Evolutionary conservation across 1,140 invertebrate species (phyloP).

Genomic region (Trypoxylus dichotomus): DNA sequence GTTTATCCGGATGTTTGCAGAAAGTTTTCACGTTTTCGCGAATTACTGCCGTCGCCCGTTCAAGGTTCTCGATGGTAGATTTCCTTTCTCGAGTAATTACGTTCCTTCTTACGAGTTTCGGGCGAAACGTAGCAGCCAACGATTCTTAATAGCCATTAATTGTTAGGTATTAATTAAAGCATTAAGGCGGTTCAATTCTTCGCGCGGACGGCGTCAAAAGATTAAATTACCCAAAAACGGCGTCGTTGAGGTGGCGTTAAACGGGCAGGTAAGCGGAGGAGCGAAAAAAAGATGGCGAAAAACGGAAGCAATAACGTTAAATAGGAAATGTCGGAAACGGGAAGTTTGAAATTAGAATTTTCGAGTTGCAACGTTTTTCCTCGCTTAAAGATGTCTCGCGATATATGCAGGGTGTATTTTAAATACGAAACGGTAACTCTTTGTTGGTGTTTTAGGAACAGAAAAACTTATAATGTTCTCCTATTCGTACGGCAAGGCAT

Average conservation of each 20-base stretch:
- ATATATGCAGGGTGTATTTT: no score
- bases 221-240: background rate
- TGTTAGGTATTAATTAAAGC: constrained; percentile 42
- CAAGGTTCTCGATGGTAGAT: background rate
- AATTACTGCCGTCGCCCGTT: constrained; percentile 40
- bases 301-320: background rate
- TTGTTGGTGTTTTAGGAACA: no score
- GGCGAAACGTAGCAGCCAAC: constrained; percentile 32
- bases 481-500: no score
- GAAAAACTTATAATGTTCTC: no score
- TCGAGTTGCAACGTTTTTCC: no score
- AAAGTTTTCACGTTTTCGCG: constrained; percentile 47
- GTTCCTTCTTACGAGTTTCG: constrained; percentile 42
- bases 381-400: no score
- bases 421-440: no score
- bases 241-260: background rate
- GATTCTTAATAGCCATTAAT: constrained; percentile 47
- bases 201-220: background rate
- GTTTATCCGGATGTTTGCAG: constrained; percentile 47
- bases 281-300: background rate
- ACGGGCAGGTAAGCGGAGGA: background rate
- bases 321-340: no score
- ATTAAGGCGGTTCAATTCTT: constrained; percentile 38
- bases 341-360: no score
- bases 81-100: constrained; percentile 41